A percentile compares a stretch with the other conserved stretches of the same genome.
Evolutionary conservation across 2,888 invertebrate genomes (phyloP).

Genomic region (Liopterus haemorrhoidalis): DNA sequence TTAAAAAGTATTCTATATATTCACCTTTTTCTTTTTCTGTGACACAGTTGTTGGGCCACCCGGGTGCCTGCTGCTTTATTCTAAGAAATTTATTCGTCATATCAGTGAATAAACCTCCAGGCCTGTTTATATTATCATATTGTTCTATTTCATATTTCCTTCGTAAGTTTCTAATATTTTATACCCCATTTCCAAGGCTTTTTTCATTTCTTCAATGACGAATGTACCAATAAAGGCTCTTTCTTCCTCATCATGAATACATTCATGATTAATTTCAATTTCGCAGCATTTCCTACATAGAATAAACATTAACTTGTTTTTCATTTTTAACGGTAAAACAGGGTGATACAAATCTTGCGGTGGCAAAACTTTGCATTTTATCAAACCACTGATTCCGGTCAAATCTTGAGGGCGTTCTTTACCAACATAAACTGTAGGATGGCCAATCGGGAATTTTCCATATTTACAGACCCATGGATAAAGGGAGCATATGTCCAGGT

Average conservation of each 20-base stretch:
- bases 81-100: conserved; percentile 38
- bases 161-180: conserved; percentile 35
- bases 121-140: conserved; percentile 27
- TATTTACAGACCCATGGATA: conserved; percentile 34
- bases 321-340: conserved; percentile 34
- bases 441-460: conserved; percentile 29
- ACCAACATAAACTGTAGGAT: conserved; percentile 30
- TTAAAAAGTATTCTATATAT: conserved; percentile 25
- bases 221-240: conserved; percentile 31
- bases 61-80: conserved; percentile 34
- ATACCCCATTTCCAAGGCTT: conserved; percentile 38
- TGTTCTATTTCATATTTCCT: conserved; percentile 35
- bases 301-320: conserved; percentile 37
- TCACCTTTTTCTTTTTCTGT: conserved; percentile 21
- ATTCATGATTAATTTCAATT: conserved; percentile 30
- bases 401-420: conserved; percentile 16
- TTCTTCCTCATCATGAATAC: conserved; percentile 37
- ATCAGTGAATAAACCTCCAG: conserved; percentile 36
- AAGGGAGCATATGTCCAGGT: conserved; percentile 31
- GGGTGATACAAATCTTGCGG: conserved; percentile 30
- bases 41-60: conserved; percentile 32
- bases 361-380: conserved; percentile 11
- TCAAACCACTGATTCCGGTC: too few species aligned
- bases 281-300: conserved; percentile 39
- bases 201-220: conserved; percentile 38